Base-by-base conservation (phyloP, 2,797 vertebrate genomes). In the Phalanger gymnotis region DNA sequence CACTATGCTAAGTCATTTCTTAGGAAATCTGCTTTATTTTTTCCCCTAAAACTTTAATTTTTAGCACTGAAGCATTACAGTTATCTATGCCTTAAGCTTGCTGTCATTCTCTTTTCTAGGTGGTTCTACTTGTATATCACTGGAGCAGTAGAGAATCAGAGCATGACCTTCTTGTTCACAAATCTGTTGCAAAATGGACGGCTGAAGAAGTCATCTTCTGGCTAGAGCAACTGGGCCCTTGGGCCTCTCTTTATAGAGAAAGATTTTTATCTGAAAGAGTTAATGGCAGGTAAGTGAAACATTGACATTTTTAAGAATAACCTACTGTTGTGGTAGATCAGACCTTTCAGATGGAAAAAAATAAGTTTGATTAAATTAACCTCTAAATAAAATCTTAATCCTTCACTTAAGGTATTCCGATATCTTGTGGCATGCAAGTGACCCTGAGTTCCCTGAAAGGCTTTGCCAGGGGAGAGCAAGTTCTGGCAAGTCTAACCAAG, bases 71-170 rank as follows among this genome's bases (percentile, higher is more conserved):
- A 55, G 4, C 91, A 54, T 47, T 61, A 81, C 54, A 30, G 47
- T 27, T 90, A 40, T 19, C 34, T n/a, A 2, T 87, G 27, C 54
- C 53, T 12, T 90, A 61, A 94, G 54, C 14, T 34, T 91, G 31
- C 51, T 95, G 54, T 96, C 47, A 6, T 92, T 94, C 27, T 92
- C 55, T 53, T 92, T 92, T 93, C 0, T 96, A 99, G 99, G 99
- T 99, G 94, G 98, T 99, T 97, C 98, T 99, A 91, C 98, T 99
- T 94, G 99, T 99, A 94, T 99, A 99, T 97, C 99, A 99, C 97
- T 99, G 99, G 99, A 99, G 99, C 97, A 99, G 99, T 94, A 98
- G 99, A 47, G 99, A 99, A 25, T 98, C 98, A 53, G 99, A 99
- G 96, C 99, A 99, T 2, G 99, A 99, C 97, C 98, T 98, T 92